A percentile compares a stretch with the other conserved stretches of the same genome.
These are phyloP conservation scores for Dryomyza anilis DNA, from an alignment of 2,888 invertebrate genomes.

Conservation along the genomic window DNA sequence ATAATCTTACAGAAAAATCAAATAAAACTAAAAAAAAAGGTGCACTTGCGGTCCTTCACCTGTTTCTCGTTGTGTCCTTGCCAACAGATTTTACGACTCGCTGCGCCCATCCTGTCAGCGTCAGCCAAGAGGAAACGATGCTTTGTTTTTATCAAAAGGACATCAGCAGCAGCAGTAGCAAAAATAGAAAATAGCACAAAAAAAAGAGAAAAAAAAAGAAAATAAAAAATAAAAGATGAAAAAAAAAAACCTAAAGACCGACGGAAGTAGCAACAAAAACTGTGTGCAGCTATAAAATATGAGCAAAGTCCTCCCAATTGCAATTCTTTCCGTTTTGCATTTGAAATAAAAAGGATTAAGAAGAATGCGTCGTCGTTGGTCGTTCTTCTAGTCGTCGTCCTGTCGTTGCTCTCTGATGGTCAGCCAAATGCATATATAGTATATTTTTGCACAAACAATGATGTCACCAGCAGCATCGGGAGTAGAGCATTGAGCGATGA, in stretches of 20 bases:
- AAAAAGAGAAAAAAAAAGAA: background rate
- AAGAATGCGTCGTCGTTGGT: too few species aligned
- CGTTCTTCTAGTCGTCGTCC: too few species aligned
- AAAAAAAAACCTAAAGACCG: background rate
- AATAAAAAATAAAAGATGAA: background rate
- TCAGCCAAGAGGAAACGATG: constrained; percentile 11
- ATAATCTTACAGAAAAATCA: too few species aligned
- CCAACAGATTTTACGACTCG: constrained; percentile 23
- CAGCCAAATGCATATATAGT: background rate
- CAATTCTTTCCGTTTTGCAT: background rate
- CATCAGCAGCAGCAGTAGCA: background rate
- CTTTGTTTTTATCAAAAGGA: constrained; percentile 12
- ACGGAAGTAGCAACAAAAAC: background rate
- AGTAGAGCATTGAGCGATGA: background rate
- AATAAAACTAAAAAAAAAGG: too few species aligned
- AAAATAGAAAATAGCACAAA: background rate
- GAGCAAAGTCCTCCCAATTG: background rate
- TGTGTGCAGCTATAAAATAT: background rate
- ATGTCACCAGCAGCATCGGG: background rate
- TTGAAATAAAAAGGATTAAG: background rate
- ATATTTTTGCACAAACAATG: background rate
- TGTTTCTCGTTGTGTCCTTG: constrained; percentile 14
- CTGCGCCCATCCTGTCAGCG: constrained; percentile 10
- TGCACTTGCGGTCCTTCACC: constrained; percentile 19
- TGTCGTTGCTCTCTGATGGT: too few species aligned